Base-by-base conservation (phyloP, 2,797 vertebrate species). In the Pogoniulus pusillus region DNA sequence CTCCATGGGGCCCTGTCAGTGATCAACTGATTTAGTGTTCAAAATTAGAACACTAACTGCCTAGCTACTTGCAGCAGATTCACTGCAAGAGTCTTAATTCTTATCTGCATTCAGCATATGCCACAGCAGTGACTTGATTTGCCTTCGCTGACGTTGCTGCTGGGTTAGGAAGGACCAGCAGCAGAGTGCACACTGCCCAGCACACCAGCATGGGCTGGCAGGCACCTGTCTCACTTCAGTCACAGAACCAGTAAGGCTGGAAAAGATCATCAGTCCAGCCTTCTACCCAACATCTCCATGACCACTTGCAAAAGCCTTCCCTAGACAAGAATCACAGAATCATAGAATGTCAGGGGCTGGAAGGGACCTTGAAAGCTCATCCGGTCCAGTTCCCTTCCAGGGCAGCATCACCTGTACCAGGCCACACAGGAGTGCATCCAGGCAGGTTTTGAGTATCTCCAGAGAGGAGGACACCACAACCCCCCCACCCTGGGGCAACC, bases 1-100 rank as follows among this genome's bases (percentile, higher is more conserved):
- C 71, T 90, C 84, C 3, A 6, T 17, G 16, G 54, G 79, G 81
- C 73, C 49, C 30, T 81, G 71, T 82, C 89, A 76, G 58, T 9
- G 73, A 94, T 73, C 87, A 49, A 45, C 60, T 85, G 76, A 82
- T 86, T n/a, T 29, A 79, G 39, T 29, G 32, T 8, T 53, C 86
- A 70, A 49, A 89, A 90, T 85, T 12, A 92, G 75, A 94, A 74
- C 51, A 35, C 75, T 51, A 89, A 49, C 47, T 24, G 76, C 32
- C 63, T 64, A 59, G 91, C 29, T 54, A 57, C 70, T 87, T 77
- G 18, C 9, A 6, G 49, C 74, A 87, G 43, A 87, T 65, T 47
- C 75, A 55, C 53, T 18, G 12, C 23, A 32, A 66, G 53, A 73
- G 20, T 34, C 62, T 82, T 57, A 39, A 45, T 55, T 78, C 49